Base-by-base conservation (phyloP, 2,797 vertebrate species). In the Hipposideros larvatus region DNA sequence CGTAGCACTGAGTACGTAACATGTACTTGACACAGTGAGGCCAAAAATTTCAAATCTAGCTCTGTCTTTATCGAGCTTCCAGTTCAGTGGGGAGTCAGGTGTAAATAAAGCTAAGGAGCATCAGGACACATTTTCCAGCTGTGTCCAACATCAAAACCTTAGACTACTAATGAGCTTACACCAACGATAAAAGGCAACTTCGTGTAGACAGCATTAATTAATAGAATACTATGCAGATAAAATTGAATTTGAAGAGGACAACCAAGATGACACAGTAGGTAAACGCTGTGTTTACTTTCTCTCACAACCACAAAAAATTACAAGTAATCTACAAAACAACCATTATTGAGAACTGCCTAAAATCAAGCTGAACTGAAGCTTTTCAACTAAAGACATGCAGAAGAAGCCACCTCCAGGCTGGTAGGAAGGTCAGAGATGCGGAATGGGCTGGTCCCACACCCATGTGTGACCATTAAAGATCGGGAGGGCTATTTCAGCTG, bases 171-270 rank as follows among this genome's bases (percentile, higher is more conserved):
- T 91, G n/a, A 51, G 51, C 84, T 96, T 66, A 77, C 1, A 66
- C 3, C 53, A 82, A 74, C 8, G 7, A 26, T 75, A 78, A 97
- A 96, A 90, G 19, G 10, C 21, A 96, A 19, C 61, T 94, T 77
- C 86, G 79, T 73, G 68, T 89, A n/a, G 91, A 92, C 1, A 43
- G 11, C 85, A 96, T 93, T 92, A 96, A 96, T 91, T 82, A 94
- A 85, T 85, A 55, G 46, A 79, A 87, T 26, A 14, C 94, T 87
- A 78, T 21, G 13, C 2, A 95, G 41, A 73, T 41, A 71, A 87
- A 85, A 91, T 87, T 71, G 78, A 93, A 95, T 83, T 71, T 84
- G 15, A 92, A 88, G 92, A 48, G 37, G 37, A 37, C 37, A 37
- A 37, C 37, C 37, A 37, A 37, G 37, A 37, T 37, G 37, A 37